Evolutionary conservation across 2,797 vertebrate species (phyloP), one percentile per base, ranked within the genome.

Genomic region (Momotus momota): DNA sequence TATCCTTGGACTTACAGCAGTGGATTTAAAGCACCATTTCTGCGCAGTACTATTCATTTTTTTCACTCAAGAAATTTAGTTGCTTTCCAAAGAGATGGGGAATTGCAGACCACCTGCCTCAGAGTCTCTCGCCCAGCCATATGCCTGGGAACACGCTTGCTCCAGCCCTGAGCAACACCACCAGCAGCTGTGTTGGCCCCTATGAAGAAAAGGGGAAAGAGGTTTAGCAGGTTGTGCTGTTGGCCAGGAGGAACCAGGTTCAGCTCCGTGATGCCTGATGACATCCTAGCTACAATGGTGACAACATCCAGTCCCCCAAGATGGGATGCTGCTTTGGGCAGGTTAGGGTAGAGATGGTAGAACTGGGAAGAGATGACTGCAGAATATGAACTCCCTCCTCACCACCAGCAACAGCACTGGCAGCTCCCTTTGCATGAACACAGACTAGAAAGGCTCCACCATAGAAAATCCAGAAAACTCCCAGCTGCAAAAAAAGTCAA

Each of bases 1-100:
- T 81, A 55, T 29, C 48, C 43, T 40, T n/a, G 81, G 19, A 18
- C 19, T 72, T 82, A 69, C 2, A 40, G 46, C 10, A 73, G 65
- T n/a, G 35, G 54, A 87, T 66, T 75, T 88, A 84, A 90, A 95
- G 38, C 31, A 49, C 29, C 40, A 41, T 48, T 94, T 90, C 77
- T 87, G n/a, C 18, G 69, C 55, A 41, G 14, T 62, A 29, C 25
- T 54, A 12, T 54, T 92, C 9, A 3, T 60, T 67, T 31, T 35
- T 31, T 31, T 23, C 21, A 27, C 12, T 3, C 14, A 46, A 79
- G 69, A 9, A 62, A 62, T 43, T 73, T 14, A 57, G 40, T 29
- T 85, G 14, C 40, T 91, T 84, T 82, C 58, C 43, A 77, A 65
- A 85, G 8, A 74, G 16, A 31, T 33, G 31, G 13, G 27, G 73